Base-by-base conservation (phyloP, 2,797 vertebrate genomes). In the Chelmon rostratus region DNA sequence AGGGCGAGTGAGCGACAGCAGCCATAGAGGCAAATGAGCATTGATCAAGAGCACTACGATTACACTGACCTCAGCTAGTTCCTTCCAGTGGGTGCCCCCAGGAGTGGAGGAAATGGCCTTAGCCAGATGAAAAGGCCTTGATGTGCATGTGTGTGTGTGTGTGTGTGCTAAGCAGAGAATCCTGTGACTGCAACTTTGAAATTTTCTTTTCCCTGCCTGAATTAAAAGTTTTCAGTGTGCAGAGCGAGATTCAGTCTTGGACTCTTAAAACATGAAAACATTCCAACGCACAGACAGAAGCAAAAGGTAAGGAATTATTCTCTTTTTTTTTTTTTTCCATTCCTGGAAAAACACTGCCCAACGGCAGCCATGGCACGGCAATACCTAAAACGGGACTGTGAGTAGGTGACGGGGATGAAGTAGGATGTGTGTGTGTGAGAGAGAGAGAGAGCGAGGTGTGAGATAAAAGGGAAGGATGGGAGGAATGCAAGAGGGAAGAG, bases 11-110 rank as follows among this genome's bases (percentile, higher is more conserved):
- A 83, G 81, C 76, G 71, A 84, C 75, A 78, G 87, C 74, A 92
- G 84, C 75, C 86, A 84, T 46, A 68, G 73, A 86, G 61, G 86
- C 86, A 94, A 94, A 92, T 91, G 81, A 92, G 88, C 93, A 94
- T 92, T 92, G 93, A 95, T 94, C 92, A 94, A 90, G 85, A 80
- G 78, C 5, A 40, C 81, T 92, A 90, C 84, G 90, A 93, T 94
- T 93, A 93, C 92, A 90, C 91, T 79, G 90, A 92, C 84, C 87
- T 94, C 91, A 91, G 93, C 91, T 86, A 65, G 78, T 90, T 91
- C 68, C 79, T 85, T 84, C 53, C 68, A 79, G 62, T 52, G 56
- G 68, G 56, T 81, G 83, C 83, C 84, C 84, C 73, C 44, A 89
- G 73, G 89, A 88, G 75, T 33, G 6, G 54, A 86, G 78, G 77